Conservation (phyloP, 2,797 vertebrate species). For the Periophthalmus magnuspinnatus region DNA sequence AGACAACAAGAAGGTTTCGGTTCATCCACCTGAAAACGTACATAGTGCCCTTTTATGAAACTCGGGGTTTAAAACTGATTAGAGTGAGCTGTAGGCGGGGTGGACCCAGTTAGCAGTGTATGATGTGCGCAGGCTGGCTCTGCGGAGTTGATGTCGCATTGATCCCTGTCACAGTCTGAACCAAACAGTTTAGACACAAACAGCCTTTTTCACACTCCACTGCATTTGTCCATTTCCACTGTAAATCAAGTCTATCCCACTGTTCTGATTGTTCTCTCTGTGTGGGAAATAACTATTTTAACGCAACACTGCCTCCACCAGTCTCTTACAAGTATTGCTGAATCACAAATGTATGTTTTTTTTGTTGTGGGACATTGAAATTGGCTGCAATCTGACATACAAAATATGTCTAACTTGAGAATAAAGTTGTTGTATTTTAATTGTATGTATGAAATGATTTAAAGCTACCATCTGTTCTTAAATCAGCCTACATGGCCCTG, state of each 20-base stretch:
- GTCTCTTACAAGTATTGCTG: background rate
- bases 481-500: too few species aligned
- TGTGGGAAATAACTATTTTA: background rate
- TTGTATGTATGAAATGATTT: too few species aligned
- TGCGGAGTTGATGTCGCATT: conserved; percentile 11
- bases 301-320: background rate
- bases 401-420: too few species aligned
- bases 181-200: conserved; percentile 23
- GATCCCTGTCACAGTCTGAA: conserved; percentile 31
- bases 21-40: background rate
- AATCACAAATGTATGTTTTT: background rate
- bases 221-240: conserved; percentile 1
- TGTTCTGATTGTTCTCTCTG: background rate
- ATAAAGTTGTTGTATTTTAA: too few species aligned
- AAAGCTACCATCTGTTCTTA: too few species aligned
- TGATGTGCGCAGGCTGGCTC: conserved; percentile 35
- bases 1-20: background rate
- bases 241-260: conserved; percentile 5
- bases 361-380: too few species aligned
- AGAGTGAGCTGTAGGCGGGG: background rate
- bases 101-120: conserved; percentile 22
- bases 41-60: background rate
- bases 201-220: background rate
- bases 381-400: too few species aligned
- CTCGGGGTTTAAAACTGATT: background rate